These are phyloP conservation scores for Falco punctatus DNA, from an alignment of 2,113 vertebrate genomes.

Conservation along the genomic window DNA sequence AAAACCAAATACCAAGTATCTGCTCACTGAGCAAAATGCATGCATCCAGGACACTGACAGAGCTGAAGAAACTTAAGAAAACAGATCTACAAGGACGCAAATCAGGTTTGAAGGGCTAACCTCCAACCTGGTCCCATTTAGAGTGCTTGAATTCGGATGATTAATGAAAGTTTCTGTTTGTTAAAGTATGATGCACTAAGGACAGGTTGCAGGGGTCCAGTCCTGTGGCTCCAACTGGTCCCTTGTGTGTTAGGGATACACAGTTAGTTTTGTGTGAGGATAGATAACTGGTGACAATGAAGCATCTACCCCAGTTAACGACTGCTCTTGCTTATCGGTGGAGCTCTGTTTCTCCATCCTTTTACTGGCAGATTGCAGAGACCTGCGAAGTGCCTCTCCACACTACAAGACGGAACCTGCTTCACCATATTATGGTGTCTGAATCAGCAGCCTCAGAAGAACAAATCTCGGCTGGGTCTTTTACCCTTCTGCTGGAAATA, in stretches of 20 bases:
- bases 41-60: not conserved
- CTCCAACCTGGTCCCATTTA: not conserved
- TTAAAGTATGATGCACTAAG: not conserved
- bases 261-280: not conserved
- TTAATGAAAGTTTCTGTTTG: not conserved
- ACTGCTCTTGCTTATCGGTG: not conserved
- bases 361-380: not conserved
- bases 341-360: not conserved
- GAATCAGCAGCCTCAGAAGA: not conserved
- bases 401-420: not conserved
- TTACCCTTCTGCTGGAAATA: not conserved
- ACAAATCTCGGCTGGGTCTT: not conserved
- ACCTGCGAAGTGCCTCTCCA: not conserved
- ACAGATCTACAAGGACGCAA: not conserved
- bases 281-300: not conserved
- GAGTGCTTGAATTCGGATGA: not conserved
- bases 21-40: not conserved
- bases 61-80: not conserved
- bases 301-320: not conserved
- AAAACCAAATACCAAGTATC: not conserved
- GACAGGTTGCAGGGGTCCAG: not conserved
- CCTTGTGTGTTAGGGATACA: not conserved
- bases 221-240: not conserved
- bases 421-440: not conserved
- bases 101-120: not conserved